Evolutionary conservation across 2,113 vertebrate genomes (phyloP).

Genomic region (Hydrolagus affinis): DNA sequence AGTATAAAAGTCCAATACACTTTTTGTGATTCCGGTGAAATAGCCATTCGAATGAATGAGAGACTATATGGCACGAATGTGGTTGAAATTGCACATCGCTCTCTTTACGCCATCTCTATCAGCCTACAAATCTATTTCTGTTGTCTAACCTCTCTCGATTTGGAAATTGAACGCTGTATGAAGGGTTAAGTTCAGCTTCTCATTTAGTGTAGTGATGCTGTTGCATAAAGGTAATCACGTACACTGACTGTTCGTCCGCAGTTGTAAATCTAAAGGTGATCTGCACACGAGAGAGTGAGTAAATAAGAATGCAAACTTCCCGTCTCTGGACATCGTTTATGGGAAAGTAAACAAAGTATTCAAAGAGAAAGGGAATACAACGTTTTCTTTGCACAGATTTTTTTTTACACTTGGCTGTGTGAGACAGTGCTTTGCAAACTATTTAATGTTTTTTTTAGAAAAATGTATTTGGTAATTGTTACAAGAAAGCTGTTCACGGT

Average conservation of each 20-base stretch:
- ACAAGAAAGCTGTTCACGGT: slow-evolving; percentile 92
- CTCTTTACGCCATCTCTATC: no score
- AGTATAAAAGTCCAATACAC: background rate
- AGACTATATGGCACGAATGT: no score
- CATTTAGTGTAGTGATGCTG: no score
- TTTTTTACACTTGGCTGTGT: slow-evolving; percentile 90
- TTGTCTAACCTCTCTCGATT: background rate
- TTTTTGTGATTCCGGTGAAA: background rate
- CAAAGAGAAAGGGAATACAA: slow-evolving; percentile 67
- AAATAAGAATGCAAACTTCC: slow-evolving; percentile 39
- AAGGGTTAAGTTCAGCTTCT: background rate
- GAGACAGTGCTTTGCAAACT: slow-evolving; percentile 90
- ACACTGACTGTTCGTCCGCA: slow-evolving; percentile 6
- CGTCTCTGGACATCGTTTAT: slow-evolving; percentile 42
- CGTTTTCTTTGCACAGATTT: slow-evolving; percentile 74
- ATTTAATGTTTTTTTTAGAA: slow-evolving; percentile 90
- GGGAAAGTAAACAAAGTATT: slow-evolving; percentile 47
- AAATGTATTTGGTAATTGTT: slow-evolving; percentile 96
- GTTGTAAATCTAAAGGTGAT: background rate
- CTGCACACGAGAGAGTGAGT: slow-evolving; percentile 45
- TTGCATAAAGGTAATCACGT: background rate
- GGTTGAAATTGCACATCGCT: background rate
- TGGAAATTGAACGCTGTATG: background rate
- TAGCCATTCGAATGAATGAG: background rate
- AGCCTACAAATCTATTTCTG: no score